phyloP scores from a whole-genome alignment of 2,113 vertebrate genomes.

The Bubalus kerabau region DNA sequence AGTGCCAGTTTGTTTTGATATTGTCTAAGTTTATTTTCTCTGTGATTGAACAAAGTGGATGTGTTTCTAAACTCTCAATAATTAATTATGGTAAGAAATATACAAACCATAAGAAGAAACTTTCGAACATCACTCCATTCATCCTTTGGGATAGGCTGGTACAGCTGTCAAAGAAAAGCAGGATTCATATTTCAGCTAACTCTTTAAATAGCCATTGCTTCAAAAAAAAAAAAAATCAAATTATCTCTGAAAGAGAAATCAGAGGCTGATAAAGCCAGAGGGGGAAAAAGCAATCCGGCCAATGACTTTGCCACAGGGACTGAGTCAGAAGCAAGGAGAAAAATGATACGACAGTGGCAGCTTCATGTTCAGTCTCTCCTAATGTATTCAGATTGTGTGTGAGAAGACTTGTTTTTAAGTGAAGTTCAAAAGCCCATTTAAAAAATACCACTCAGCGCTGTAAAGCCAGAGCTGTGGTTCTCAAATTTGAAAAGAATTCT shows the following conservation, averaged over 20 bases:
- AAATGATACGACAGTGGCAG: accelerated
- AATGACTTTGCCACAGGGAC: accelerated
- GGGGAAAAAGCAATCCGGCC: background rate
- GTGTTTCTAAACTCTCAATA: background rate
- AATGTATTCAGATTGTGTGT: background rate
- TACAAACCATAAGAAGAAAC: background rate
- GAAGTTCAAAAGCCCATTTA: constrained; percentile 3
- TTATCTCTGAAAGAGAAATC: background rate
- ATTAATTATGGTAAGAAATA: background rate
- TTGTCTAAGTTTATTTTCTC: background rate
- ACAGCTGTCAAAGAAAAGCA: background rate
- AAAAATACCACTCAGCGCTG: background rate
- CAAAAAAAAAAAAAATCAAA: background rate
- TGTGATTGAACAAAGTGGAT: background rate
- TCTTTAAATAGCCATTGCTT: background rate
- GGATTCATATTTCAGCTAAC: background rate
- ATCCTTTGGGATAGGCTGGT: background rate
- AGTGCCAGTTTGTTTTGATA: background rate
- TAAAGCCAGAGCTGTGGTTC: background rate
- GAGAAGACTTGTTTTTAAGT: background rate
- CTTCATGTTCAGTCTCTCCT: background rate
- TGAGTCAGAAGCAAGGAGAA: background rate
- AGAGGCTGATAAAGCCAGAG: background rate
- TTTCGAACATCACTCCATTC: accelerated
- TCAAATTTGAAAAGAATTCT: background rate